Evolutionary conservation across 2,113 vertebrate species (phyloP).

Genomic region (Pollachius pollachius): DNA sequence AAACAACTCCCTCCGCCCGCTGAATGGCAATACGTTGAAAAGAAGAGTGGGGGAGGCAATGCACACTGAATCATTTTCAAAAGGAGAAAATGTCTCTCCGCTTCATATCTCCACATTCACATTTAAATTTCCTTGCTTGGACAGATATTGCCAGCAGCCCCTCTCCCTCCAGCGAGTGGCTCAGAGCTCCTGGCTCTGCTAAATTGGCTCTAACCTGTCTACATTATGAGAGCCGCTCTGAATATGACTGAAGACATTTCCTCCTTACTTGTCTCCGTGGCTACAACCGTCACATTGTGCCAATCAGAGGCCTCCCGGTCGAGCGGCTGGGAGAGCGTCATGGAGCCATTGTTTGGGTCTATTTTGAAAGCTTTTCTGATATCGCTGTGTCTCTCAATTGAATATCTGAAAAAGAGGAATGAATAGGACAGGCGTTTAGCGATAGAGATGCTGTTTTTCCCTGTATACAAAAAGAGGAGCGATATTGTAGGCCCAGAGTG

Average conservation of each 20-base stretch:
- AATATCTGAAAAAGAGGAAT: slow-evolving; percentile 77
- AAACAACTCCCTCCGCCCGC: too few species aligned
- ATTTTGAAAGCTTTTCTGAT: slow-evolving; percentile 78
- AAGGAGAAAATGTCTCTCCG: too few species aligned
- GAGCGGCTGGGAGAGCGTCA: slow-evolving; percentile 74
- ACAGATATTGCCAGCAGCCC: too few species aligned
- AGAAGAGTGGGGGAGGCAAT: too few species aligned
- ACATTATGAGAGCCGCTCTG: too few species aligned
- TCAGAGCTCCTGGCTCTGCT: too few species aligned
- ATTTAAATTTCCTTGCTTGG: too few species aligned
- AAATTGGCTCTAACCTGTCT: too few species aligned
- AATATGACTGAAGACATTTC: slow-evolving; percentile 2
- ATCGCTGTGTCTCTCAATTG: slow-evolving; percentile 68
- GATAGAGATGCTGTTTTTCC: slow-evolving; percentile 45
- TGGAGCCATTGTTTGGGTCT: slow-evolving; percentile 82
- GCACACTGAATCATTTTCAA: too few species aligned
- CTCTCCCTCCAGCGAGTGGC: too few species aligned
- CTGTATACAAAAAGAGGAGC: slow-evolving; percentile 35
- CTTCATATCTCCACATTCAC: too few species aligned
- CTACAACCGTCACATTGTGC: slow-evolving; percentile 87
- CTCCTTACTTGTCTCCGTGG: slow-evolving; percentile 86
- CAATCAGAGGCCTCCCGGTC: slow-evolving; percentile 84
- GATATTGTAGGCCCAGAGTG: slow-evolving; percentile 30
- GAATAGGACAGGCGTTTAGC: slow-evolving; percentile 38
- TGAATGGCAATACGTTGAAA: too few species aligned